phyloP scores from a whole-genome alignment of 2,113 vertebrate species.

The Procapra przewalskii region DNA sequence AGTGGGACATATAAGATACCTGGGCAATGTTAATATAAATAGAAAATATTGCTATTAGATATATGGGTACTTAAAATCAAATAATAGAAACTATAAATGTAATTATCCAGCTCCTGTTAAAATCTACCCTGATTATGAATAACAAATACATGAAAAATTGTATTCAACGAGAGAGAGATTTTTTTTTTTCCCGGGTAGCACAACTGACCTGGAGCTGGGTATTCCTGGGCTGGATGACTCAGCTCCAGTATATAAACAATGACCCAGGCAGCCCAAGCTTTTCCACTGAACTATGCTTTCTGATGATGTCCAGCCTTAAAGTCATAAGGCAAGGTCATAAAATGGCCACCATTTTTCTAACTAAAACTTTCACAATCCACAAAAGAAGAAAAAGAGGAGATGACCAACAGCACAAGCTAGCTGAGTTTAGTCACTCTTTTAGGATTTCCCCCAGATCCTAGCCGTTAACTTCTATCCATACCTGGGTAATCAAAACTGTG shows the following conservation, averaged over 20 bases:
- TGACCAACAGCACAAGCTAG: not conserved
- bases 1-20: not conserved
- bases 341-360: not conserved
- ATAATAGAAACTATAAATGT: not conserved
- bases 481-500: not conserved
- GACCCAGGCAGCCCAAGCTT: not conserved
- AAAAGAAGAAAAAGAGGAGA: not conserved
- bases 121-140: not conserved
- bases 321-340: not conserved
- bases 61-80: not conserved
- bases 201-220: not conserved
- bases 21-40: not conserved
- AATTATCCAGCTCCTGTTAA: not conserved
- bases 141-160: not conserved
- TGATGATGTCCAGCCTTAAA: not conserved
- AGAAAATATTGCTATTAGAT: not conserved
- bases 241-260: not conserved
- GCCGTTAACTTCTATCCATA: not conserved
- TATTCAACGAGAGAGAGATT: not conserved
- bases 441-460: not conserved
- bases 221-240: not conserved
- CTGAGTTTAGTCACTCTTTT: not conserved
- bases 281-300: not conserved
- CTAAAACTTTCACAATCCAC: not conserved
- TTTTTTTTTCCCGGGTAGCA: not conserved